Conservation (phyloP, 37 sponge, comb jelly and placozoan genomes). For the Ianthella basta region DNA sequence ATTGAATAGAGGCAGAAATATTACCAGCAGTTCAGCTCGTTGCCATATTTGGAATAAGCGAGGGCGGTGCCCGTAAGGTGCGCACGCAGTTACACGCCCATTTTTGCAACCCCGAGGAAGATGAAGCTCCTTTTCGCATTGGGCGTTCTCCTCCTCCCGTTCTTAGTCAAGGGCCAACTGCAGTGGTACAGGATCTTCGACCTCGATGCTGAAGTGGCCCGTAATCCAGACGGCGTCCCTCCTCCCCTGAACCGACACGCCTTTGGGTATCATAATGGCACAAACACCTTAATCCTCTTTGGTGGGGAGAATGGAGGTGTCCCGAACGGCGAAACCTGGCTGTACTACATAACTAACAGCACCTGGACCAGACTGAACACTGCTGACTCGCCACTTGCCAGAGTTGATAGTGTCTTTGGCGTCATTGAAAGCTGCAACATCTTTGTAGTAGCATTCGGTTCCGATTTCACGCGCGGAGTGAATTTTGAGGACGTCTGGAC, state of each 20-base stretch:
- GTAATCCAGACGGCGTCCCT: too few relatives aligned
- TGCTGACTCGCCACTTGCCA: background rate
- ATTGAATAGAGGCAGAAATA: too few relatives aligned
- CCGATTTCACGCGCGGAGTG: background rate
- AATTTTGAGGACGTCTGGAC: slow-evolving; percentile 57
- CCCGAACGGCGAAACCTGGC: slow-evolving; percentile 32
- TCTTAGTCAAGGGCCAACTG: too few relatives aligned
- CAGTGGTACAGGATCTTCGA: too few relatives aligned
- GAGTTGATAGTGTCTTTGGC: slow-evolving; percentile 18
- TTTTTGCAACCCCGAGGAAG: too few relatives aligned
- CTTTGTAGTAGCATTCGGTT: slow-evolving; percentile 53
- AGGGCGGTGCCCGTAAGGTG: too few relatives aligned
- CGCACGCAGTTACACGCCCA: too few relatives aligned
- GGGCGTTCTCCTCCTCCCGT: too few relatives aligned
- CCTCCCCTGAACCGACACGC: background rate
- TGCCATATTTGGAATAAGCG: too few relatives aligned
- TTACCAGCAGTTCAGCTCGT: too few relatives aligned
- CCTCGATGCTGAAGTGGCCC: too few relatives aligned
- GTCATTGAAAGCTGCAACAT: slow-evolving; percentile 21
- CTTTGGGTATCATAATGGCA: slow-evolving; percentile 22
- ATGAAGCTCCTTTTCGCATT: too few relatives aligned
- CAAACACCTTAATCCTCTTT: slow-evolving; percentile 33
- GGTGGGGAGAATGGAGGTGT: background rate
- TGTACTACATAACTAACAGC: slow-evolving; percentile 14
- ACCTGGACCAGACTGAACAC: slow-evolving; percentile 9